Evolutionary conservation across 2,888 invertebrate species (phyloP), one percentile per base, ranked within the genome.

Genomic region (Plebejus melissa): DNA sequence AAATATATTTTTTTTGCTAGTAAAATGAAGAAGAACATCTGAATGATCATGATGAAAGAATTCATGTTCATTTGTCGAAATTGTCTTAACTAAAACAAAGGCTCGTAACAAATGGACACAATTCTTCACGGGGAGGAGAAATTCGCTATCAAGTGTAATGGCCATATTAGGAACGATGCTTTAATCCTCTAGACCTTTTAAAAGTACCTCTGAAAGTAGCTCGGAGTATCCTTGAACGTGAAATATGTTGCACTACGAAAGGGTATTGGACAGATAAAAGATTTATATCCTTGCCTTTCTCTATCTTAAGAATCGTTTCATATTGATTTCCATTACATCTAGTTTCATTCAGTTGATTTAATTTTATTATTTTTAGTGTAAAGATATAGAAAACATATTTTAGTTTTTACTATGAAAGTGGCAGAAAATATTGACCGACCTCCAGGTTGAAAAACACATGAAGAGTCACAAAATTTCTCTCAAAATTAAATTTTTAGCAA

Each of bases 171-270:
- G 54, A 50, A 50, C 46, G 50, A 54, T 46, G 50, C 28, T 72
- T 72, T 72, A 72, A 72, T 54, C 72, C 54, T 72, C 72, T 72
- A 72, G 72, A 72, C 72, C 72, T 72, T 72, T 72, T 72, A 54
- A 72, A 54, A 72, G 72, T 54, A 72, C 72, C 22, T 72, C 72
- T 72, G 72, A 54, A 72, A 72, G 72, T 54, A 50, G 72, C 54
- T 72, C 50, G 71, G 5, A 50, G 50, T 32, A 54, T 72, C 72
- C 50, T 72, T 16, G 54, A 32, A 72, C 50, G 72, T 72, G 28
- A 72, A 72, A 72, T 72, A 72, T 72, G 54, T 72, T 72, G 32
- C 54, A 72, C 50, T 72, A 54, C 50, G 16, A 72, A 72, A 72
- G 72, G 50, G 72, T 72, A 72, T 72, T 72, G 54, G 72, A 72